Conservation (phyloP, 1,140 invertebrate genomes). For the Trissolcus basalis region DNA sequence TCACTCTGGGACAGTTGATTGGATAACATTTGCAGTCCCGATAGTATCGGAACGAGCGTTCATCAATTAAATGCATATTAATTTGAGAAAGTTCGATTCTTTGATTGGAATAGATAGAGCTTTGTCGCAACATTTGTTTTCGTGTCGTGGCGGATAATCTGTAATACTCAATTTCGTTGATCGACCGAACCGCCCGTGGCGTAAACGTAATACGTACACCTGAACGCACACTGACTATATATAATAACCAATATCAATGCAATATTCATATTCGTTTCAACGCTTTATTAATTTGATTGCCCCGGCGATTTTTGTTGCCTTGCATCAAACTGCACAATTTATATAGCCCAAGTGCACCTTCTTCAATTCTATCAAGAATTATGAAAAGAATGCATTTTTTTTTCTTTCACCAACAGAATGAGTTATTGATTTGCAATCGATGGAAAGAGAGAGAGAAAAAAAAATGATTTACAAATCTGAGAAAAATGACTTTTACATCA, state of each 20-base stretch:
- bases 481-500: too few species aligned
- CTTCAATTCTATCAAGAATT: too few species aligned
- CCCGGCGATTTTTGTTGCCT: constrained; percentile 51
- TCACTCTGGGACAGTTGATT: constrained; percentile 9
- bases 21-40: background rate
- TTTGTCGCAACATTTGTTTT: constrained; percentile 53
- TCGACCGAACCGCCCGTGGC: constrained; percentile 72
- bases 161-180: constrained; percentile 76
- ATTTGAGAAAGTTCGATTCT: constrained; percentile 47
- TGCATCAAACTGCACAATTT: background rate
- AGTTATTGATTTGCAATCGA: too few species aligned
- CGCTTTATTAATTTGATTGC: constrained; percentile 76
- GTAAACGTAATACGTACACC: constrained; percentile 65
- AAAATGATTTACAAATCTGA: too few species aligned
- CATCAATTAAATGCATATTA: constrained; percentile 44
- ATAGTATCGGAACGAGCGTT: constrained; percentile 8
- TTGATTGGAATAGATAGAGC: constrained; percentile 30
- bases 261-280: constrained; percentile 67
- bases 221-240: constrained; percentile 36
- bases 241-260: constrained; percentile 57
- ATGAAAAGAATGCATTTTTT: too few species aligned
- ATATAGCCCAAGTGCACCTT: too few species aligned
- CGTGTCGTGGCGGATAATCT: constrained; percentile 64
- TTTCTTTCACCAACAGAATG: too few species aligned
- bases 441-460: too few species aligned